phyloP scores from a whole-genome alignment of 2,113 vertebrate species.

The Tetraodon nigroviridis region DNA sequence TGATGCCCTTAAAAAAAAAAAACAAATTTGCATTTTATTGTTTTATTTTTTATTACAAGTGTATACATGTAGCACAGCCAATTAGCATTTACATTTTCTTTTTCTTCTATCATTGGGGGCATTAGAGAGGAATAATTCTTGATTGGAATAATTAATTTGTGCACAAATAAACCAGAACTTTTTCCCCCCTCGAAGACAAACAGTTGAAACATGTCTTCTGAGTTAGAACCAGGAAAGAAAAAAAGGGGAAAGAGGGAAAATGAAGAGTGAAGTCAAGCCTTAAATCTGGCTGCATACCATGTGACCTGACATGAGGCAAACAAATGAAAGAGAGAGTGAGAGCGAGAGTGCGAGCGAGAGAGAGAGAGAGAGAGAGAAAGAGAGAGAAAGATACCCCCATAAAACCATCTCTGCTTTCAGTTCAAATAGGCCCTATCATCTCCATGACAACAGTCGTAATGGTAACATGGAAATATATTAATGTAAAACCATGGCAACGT shows the following conservation, averaged over 20 bases:
- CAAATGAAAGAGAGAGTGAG: conserved; percentile 45
- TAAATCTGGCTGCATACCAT: conserved; percentile 69
- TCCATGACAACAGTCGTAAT: conserved; percentile 84
- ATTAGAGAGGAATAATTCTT: conserved; percentile 33
- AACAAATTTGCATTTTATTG: conserved; percentile 48
- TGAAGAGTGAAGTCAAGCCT: conserved; percentile 66
- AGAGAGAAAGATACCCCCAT: conserved; percentile 61
- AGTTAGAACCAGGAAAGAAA: conserved; percentile 31
- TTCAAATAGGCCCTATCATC: conserved; percentile 83
- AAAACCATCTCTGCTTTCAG: conserved; percentile 75
- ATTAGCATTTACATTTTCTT: conserved; percentile 53
- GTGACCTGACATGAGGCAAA: conserved; percentile 62
- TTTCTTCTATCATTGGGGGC: conserved; percentile 4
- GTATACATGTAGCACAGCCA: conserved; percentile 36
- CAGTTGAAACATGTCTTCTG: conserved; percentile 49
- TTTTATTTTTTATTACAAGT: conserved; percentile 5
- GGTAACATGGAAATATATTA: conserved; percentile 86
- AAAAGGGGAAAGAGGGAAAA: background rate
- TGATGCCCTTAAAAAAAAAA: conserved; percentile 55
- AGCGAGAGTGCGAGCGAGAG: conserved; percentile 12
- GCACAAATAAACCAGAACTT: conserved; percentile 14
- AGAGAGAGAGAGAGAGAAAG: conserved; percentile 32
- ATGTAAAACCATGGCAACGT: conserved; percentile 87
- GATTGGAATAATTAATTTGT: too few species aligned
- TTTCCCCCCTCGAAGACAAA: background rate